phyloP scores from a whole-genome alignment of 2,888 invertebrate genomes.

The Bombylius discolor region DNA sequence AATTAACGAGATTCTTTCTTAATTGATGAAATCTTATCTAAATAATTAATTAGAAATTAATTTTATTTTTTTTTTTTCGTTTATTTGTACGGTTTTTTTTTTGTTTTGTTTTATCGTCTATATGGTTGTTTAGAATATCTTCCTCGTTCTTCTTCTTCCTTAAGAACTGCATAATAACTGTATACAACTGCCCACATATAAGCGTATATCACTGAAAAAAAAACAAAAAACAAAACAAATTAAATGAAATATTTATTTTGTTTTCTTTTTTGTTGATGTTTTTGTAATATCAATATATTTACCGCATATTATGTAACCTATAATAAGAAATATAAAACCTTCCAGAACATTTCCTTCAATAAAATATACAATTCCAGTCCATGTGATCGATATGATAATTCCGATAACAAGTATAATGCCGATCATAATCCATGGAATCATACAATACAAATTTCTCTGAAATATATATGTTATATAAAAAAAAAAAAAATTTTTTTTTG shows the following conservation, averaged over 20 bases:
- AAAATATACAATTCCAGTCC: slow-evolving; percentile 62
- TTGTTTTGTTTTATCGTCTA: slow-evolving; percentile 25
- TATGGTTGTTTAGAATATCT: slow-evolving; percentile 65
- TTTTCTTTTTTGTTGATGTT: background rate
- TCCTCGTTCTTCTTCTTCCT: slow-evolving; percentile 56
- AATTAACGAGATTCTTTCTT: no score
- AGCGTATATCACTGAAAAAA: slow-evolving; percentile 55
- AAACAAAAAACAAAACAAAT: slow-evolving; percentile 5
- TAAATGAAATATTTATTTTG: slow-evolving; percentile 1
- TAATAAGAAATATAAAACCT: slow-evolving; percentile 47
- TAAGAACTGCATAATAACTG: slow-evolving; percentile 61
- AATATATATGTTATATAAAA: background rate
- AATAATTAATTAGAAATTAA: background rate
- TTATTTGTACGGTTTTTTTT: background rate
- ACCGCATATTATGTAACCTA: slow-evolving; percentile 50
- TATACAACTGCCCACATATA: slow-evolving; percentile 77
- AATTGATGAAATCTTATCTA: background rate
- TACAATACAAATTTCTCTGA: slow-evolving; percentile 23
- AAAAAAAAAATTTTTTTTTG: background rate
- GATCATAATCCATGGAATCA: slow-evolving; percentile 74
- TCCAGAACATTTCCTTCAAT: slow-evolving; percentile 45
- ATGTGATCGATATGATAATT: slow-evolving; percentile 62
- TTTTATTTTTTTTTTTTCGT: background rate
- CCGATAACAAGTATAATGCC: slow-evolving; percentile 69
- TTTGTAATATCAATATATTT: slow-evolving; percentile 26